phyloP scores from a whole-genome alignment of 2,113 vertebrate species.

The Herpailurus yagouaroundi region DNA sequence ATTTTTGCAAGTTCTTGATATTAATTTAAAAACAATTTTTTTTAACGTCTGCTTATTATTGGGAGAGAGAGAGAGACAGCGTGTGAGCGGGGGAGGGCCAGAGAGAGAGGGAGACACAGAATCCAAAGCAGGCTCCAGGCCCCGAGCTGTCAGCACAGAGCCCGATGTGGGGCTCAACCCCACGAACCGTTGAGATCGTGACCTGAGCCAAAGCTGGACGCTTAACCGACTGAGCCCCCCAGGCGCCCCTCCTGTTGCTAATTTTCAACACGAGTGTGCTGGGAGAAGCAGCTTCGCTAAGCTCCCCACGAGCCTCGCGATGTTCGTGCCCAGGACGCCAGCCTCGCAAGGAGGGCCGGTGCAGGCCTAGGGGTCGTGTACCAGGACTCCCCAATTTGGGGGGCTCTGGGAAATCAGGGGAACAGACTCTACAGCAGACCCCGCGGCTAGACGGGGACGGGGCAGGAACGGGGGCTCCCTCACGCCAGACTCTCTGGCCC shows the following conservation, averaged over 20 bases:
- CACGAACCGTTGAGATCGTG: neutral
- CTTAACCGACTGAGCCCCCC: neutral
- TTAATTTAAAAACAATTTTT: no score
- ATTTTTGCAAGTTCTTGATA: neutral
- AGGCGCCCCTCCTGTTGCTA: neutral
- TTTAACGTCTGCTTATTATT: no score
- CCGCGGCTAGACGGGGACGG: rapidly evolving
- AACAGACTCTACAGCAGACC: rapidly evolving
- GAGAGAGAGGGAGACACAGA: neutral
- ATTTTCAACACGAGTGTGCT: neutral
- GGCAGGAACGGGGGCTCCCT: rapidly evolving
- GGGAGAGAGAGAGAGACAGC: neutral
- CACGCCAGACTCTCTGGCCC: rapidly evolving
- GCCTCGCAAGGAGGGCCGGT: rapidly evolving
- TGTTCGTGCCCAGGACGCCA: rapidly evolving
- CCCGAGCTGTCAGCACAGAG: neutral
- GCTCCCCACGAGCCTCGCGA: rapidly evolving
- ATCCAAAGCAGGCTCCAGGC: neutral
- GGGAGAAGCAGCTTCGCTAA: neutral
- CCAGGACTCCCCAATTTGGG: rapidly evolving
- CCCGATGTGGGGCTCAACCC: neutral
- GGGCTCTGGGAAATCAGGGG: neutral
- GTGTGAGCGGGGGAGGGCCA: neutral
- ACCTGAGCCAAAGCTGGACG: neutral
- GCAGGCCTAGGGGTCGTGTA: rapidly evolving